Percentiles rank a stretch among this genome's conserved stretches.
These are phyloP conservation scores for Talpa occidentalis DNA, from an alignment of 2,113 vertebrate species.

Conservation along the genomic window DNA sequence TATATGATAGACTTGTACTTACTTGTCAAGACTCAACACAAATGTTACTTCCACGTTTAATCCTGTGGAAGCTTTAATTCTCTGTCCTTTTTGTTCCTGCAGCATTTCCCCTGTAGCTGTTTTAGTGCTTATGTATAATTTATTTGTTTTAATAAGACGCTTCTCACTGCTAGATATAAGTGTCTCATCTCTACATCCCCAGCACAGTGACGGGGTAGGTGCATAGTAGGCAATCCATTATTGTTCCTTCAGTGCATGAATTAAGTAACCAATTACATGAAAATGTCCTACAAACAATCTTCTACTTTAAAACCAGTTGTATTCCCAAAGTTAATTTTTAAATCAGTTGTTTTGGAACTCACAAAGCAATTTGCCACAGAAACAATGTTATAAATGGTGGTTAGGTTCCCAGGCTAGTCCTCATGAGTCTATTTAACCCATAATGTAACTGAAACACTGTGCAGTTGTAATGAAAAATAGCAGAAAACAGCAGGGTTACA, in stretches of 20 bases:
- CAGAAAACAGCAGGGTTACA: slow-evolving; percentile 62
- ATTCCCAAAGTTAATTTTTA: slow-evolving; percentile 78
- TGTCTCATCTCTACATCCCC: not conserved
- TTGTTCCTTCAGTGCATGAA: slow-evolving; percentile 1
- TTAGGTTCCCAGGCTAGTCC: slow-evolving; percentile 74
- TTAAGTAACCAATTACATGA: slow-evolving; percentile 81
- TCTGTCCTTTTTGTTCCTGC: not conserved
- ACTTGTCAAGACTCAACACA: not conserved
- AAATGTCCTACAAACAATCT: slow-evolving; percentile 38
- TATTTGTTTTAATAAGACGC: slow-evolving; percentile 49
- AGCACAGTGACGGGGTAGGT: not conserved
- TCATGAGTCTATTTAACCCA: slow-evolving; percentile 77
- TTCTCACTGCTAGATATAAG: slow-evolving; percentile 25
- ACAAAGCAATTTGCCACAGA: slow-evolving; percentile 72
- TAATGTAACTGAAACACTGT: slow-evolving; percentile 66
- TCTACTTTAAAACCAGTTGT: slow-evolving; percentile 61
- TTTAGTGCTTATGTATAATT: slow-evolving; percentile 44
- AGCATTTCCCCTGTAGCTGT: not conserved
- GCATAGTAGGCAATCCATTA: not conserved
- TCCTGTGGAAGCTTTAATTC: not conserved
- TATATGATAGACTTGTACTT: not conserved
- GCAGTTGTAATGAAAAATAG: slow-evolving; percentile 74
- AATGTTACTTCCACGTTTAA: not conserved
- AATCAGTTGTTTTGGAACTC: slow-evolving; percentile 72
- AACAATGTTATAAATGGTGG: slow-evolving; percentile 70